Evolutionary conservation across 2,797 vertebrate genomes (phyloP).

Genomic region (Lepidocolaptes lacrymiger): DNA sequence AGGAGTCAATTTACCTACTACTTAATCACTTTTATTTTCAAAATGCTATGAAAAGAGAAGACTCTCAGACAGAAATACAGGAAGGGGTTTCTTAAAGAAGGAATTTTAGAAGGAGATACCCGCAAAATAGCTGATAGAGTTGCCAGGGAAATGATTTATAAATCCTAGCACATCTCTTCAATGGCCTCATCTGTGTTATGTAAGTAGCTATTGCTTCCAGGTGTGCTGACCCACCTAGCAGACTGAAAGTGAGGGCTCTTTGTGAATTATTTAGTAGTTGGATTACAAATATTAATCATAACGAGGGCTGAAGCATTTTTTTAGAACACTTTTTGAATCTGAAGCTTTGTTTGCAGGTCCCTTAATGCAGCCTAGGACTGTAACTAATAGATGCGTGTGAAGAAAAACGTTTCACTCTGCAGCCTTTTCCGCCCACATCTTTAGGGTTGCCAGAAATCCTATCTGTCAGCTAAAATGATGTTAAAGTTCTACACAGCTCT

Average conservation of each 20-base stretch:
- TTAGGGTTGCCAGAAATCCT: constrained; percentile 56
- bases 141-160: neutral
- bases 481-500: constrained; percentile 40
- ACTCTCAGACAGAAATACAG: neutral
- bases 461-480: constrained; percentile 58
- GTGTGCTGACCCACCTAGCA: constrained; percentile 60
- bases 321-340: neutral
- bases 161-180: neutral
- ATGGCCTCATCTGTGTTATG: neutral
- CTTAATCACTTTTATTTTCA: neutral
- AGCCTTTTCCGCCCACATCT: constrained; percentile 34
- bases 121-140: neutral
- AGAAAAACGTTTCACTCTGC: constrained; percentile 30
- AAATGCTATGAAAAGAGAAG: neutral
- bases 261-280: constrained; percentile 60
- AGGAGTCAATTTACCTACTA: neutral
- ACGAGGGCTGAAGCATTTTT: constrained; percentile 7
- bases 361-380: constrained; percentile 12
- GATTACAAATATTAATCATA: constrained; percentile 57
- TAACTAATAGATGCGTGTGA: constrained; percentile 38
- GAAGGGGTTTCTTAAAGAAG: neutral
- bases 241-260: neutral
- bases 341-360: constrained; percentile 40
- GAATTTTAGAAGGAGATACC: neutral
- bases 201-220: constrained; percentile 38